Percentiles rank a stretch among this genome's conserved stretches.
Evolutionary conservation across 2,797 vertebrate genomes (phyloP).

Genomic region (Pangasius mekongensis): DNA sequence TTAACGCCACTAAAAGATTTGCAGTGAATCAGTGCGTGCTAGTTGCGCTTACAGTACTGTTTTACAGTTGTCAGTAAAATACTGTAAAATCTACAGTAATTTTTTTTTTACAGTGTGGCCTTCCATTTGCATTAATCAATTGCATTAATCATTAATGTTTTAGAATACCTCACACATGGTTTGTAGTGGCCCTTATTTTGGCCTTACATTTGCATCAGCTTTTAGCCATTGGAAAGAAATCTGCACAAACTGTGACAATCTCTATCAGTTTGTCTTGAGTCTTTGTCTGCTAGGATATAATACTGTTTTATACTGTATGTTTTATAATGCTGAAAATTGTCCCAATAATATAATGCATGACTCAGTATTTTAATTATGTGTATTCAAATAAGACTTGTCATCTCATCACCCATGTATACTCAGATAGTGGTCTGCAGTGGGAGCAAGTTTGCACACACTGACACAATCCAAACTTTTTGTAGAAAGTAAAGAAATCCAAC

Average conservation of each 20-base stretch:
- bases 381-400: not conserved
- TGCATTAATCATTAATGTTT: not conserved
- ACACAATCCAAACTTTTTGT: not conserved
- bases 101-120: too few relatives aligned
- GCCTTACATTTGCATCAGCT: not conserved
- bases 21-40: too few relatives aligned
- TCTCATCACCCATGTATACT: not conserved
- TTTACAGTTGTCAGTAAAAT: too few relatives aligned
- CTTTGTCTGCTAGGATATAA: not conserved
- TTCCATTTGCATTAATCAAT: too few relatives aligned
- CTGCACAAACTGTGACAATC: not conserved
- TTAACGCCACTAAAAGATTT: too few relatives aligned
- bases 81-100: too few relatives aligned
- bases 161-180: not conserved
- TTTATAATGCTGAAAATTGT: not conserved
- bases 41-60: too few relatives aligned
- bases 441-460: not conserved
- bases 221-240: not conserved
- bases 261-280: not conserved
- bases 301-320: not conserved
- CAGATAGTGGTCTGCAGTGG: not conserved
- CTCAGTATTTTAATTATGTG: not conserved
- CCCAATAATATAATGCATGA: not conserved
- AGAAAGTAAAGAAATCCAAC: not conserved
- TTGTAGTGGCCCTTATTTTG: slow-evolving; percentile 7